These are phyloP conservation scores for Apamea sordens DNA, from an alignment of 2,888 invertebrate species.

Conservation along the genomic window DNA sequence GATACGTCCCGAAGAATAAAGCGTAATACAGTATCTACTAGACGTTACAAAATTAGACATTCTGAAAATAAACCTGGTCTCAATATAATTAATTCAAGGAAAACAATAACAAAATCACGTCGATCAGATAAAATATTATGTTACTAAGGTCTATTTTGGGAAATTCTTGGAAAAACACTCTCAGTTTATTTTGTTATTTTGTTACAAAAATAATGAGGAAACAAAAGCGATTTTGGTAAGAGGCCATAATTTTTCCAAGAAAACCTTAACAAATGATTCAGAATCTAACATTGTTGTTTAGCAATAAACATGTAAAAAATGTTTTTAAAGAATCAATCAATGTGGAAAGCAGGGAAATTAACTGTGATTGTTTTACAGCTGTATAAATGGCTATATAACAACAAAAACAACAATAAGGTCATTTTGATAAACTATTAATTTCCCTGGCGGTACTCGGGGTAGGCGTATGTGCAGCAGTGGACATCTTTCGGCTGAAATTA, in stretches of 20 bases:
- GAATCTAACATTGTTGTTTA: background rate
- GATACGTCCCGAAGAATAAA: background rate
- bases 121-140: slow-evolving; percentile 47
- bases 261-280: background rate
- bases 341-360: background rate
- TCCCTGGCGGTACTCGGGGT: too few relatives aligned
- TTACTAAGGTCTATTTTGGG: slow-evolving; percentile 36
- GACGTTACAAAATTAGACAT: background rate
- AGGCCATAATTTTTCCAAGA: background rate
- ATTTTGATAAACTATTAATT: background rate
- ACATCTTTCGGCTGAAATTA: too few relatives aligned
- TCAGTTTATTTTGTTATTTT: slow-evolving; percentile 25
- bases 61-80: slow-evolving; percentile 30
- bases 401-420: background rate
- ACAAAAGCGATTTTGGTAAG: slow-evolving; percentile 5
- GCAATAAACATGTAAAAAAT: background rate
- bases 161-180: slow-evolving; percentile 46
- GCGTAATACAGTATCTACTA: background rate
- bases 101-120: slow-evolving; percentile 50
- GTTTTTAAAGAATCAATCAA: background rate
- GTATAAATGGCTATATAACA: background rate
- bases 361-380: background rate
- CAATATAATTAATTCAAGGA: slow-evolving; percentile 37
- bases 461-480: too few relatives aligned
- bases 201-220: slow-evolving; percentile 19